A percentile compares a stretch with the other conserved stretches of the same genome.
phyloP scores from a whole-genome alignment of 2,888 invertebrate genomes.

The Spodoptera picta region DNA sequence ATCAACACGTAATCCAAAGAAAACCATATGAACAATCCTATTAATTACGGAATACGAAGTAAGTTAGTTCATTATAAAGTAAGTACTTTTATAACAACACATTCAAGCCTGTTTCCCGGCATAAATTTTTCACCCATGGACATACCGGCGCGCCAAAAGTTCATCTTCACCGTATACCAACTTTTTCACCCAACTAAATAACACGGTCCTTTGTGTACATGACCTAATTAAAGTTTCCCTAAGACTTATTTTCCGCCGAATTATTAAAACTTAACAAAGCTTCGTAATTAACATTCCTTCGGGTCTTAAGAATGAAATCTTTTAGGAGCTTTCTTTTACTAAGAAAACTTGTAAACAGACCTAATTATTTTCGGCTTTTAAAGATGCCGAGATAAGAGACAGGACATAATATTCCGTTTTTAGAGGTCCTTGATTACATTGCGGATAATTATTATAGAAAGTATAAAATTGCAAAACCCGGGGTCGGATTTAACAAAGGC shows the following conservation, averaged over 20 bases:
- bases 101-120: slow-evolving; percentile 4
- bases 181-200: slow-evolving; percentile 58
- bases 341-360: slow-evolving; percentile 50
- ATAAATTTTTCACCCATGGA: slow-evolving; percentile 27
- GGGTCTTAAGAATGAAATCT: slow-evolving; percentile 64
- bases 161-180: slow-evolving; percentile 18
- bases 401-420: slow-evolving; percentile 45
- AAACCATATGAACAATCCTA: neutral
- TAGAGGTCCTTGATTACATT: slow-evolving; percentile 37
- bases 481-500: slow-evolving; percentile 33
- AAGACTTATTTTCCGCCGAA: slow-evolving; percentile 75
- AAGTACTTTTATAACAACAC: neutral
- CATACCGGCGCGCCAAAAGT: slow-evolving; percentile 27
- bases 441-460: slow-evolving; percentile 42
- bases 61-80: neutral
- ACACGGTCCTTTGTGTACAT: slow-evolving; percentile 69
- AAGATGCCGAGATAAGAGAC: slow-evolving; percentile 31
- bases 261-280: slow-evolving; percentile 74
- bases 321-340: slow-evolving; percentile 51
- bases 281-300: slow-evolving; percentile 73
- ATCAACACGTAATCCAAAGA: too few species aligned
- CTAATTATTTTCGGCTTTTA: slow-evolving; percentile 51
- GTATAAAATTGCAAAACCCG: slow-evolving; percentile 20
- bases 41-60: neutral
- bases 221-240: slow-evolving; percentile 77